Base-by-base conservation (phyloP, 2,888 invertebrate species). In the Synergus umbraculus region DNA sequence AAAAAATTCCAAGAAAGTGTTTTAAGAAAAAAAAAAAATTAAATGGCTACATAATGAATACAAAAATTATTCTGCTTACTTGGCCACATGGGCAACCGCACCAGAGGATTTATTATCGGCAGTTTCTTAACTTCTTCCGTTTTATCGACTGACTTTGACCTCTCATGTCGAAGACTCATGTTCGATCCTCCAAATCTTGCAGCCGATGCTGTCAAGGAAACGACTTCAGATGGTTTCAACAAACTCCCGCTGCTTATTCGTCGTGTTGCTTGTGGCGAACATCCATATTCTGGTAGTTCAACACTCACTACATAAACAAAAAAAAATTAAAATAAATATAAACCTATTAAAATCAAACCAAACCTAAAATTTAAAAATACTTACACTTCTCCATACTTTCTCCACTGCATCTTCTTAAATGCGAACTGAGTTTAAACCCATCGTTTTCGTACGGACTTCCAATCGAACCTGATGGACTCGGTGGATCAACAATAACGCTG, bases 181-280 rank as follows among this genome's bases (percentile, higher is more conserved):
- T 84, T 91, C 0, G 92, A 92, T 58, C 91, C 91, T 13, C 90
- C 90, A 65, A 94, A 92, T 84, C 93, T 94, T 15, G 93, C 93
- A 15, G 94, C 94, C 4, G 94, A 94, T 12, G 95, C 94, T n/a
- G 95, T 94, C 4, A 94, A 88, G 41, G 94, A 93, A 1, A 94
- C 93, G 29, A 94, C 93, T 90, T 95, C 96, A 66, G 94, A 95
- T 4, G 95, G 95, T 90, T 96, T 97, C 88, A 97, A 95, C 84
- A 97, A 95, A 88, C 97, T 97, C 81, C 98, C 97, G 91, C 97
- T 97, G 84, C 98, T 98, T 90, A 98, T 98, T 85, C 98, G 93
- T 83, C 98, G 94, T 9, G 97, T 97, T 12, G 97, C 97, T 78
- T 97, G 96, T 5, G 97, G 96, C 1, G 97, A 97, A 88, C 95